These are phyloP conservation scores for Pseudolaguvia tuberculata DNA, from an alignment of 2,113 vertebrate species.

Conservation along the genomic window DNA sequence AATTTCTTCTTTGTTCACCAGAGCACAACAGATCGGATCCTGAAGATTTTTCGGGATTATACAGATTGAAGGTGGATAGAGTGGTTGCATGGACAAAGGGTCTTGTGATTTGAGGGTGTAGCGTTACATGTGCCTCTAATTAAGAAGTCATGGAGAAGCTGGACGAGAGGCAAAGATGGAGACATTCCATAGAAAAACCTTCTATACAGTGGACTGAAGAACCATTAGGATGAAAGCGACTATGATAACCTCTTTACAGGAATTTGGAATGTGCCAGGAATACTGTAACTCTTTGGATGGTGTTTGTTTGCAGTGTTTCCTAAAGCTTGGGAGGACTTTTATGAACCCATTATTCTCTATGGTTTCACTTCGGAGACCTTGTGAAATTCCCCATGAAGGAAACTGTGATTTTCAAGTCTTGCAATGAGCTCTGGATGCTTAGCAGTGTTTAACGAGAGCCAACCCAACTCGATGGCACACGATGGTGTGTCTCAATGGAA, in stretches of 20 bases:
- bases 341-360: conserved; percentile 36
- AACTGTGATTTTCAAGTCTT: conserved; percentile 13
- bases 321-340: conserved; percentile 14
- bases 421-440: conserved; percentile 10
- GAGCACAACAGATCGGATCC: conserved; percentile 56
- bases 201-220: not conserved
- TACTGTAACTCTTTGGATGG: conserved; percentile 8
- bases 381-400: conserved; percentile 45
- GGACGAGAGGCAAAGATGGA: conserved; percentile 38
- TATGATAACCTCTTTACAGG: conserved; percentile 27
- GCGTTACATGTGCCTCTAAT: conserved; percentile 47
- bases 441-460: conserved; percentile 39
- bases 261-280: conserved; percentile 22
- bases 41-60: conserved; percentile 55
- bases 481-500: conserved; percentile 36
- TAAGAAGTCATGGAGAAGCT: conserved; percentile 49
- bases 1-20: conserved; percentile 52
- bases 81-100: conserved; percentile 51
- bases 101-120: conserved; percentile 48
- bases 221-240: conserved; percentile 31
- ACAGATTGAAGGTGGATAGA: conserved; percentile 52
- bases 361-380: conserved; percentile 37
- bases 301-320: conserved; percentile 27
- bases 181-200: conserved; percentile 30
- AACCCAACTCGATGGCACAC: conserved; percentile 40